These are phyloP conservation scores for Hyles euphorbiae DNA, from an alignment of 1,140 invertebrate species.

Conservation along the genomic window DNA sequence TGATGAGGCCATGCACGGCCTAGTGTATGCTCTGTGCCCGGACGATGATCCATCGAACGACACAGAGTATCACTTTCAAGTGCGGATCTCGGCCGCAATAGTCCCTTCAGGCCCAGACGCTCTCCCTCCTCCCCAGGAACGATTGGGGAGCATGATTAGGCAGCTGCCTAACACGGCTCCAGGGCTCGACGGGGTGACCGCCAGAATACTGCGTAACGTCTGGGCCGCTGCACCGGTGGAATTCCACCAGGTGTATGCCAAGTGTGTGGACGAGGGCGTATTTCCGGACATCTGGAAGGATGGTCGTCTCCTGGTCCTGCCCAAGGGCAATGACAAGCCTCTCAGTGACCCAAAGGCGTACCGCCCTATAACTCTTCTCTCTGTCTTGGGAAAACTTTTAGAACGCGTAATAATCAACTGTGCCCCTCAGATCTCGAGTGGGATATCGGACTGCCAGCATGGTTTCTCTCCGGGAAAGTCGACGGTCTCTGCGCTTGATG, in stretches of 20 bases:
- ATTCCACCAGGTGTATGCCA: background rate
- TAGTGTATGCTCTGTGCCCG: conserved; percentile 25
- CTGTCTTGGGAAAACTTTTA: conserved; percentile 35
- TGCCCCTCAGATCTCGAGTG: conserved; percentile 11
- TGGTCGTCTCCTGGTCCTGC: conserved; percentile 3
- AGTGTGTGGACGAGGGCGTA: conserved; percentile 4
- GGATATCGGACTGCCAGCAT: conserved; percentile 41
- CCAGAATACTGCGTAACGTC: conserved; percentile 13
- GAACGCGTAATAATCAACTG: conserved; percentile 46
- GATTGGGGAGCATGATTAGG: conserved; percentile 11
- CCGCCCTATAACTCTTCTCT: conserved; percentile 4
- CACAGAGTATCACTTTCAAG: conserved; percentile 11
- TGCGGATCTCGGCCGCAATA: conserved; percentile 13
- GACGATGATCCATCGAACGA: conserved; percentile 19
- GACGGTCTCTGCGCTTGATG: conserved; percentile 49
- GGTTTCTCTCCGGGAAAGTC: conserved; percentile 37
- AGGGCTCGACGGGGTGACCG: conserved; percentile 34
- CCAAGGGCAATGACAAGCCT: conserved; percentile 3
- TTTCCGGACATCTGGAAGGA: conserved; percentile 10
- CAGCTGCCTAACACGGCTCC: conserved; percentile 36
- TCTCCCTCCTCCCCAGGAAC: no score
- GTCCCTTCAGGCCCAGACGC: conserved; percentile 2
- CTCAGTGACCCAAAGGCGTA: conserved; percentile 7
- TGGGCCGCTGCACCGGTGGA: conserved; percentile 15
- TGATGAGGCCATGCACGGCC: conserved; percentile 22